These are phyloP conservation scores for Nycticryphes semicollaris DNA, from an alignment of 2,113 vertebrate genomes.

Conservation along the genomic window DNA sequence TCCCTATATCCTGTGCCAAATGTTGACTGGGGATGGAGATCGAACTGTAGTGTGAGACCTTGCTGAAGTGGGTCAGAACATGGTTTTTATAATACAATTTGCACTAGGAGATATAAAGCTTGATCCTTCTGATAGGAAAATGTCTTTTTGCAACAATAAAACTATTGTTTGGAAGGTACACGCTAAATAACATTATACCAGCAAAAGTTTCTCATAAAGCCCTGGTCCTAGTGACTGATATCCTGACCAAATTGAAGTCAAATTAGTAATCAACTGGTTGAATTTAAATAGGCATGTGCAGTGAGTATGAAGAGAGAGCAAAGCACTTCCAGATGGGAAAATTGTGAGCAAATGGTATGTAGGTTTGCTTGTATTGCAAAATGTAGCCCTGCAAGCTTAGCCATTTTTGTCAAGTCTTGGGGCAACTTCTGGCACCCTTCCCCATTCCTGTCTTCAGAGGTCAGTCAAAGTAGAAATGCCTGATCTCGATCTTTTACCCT, in stretches of 20 bases:
- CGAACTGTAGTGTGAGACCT: background rate
- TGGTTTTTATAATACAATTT: background rate
- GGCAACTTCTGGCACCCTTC: background rate
- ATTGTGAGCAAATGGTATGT: background rate
- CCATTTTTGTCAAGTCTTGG: background rate
- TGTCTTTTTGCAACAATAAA: background rate
- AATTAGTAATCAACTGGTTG: slow-evolving; percentile 17
- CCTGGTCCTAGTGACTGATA: background rate
- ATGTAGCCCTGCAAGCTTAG: background rate
- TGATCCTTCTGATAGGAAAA: background rate
- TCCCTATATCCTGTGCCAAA: background rate
- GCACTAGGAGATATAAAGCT: background rate
- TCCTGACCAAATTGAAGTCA: slow-evolving; percentile 12
- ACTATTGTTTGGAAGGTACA: background rate
- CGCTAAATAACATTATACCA: background rate
- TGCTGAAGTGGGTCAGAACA: background rate
- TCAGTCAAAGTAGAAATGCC: background rate
- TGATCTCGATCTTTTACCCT: background rate
- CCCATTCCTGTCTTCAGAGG: background rate
- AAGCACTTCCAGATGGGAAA: slow-evolving; percentile 37
- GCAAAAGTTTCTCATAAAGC: background rate
- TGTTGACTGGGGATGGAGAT: background rate
- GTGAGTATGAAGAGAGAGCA: background rate
- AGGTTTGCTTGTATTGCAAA: background rate
- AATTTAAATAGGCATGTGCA: background rate